phyloP scores from a whole-genome alignment of 2,113 vertebrate genomes.

The Symphodus melops region DNA sequence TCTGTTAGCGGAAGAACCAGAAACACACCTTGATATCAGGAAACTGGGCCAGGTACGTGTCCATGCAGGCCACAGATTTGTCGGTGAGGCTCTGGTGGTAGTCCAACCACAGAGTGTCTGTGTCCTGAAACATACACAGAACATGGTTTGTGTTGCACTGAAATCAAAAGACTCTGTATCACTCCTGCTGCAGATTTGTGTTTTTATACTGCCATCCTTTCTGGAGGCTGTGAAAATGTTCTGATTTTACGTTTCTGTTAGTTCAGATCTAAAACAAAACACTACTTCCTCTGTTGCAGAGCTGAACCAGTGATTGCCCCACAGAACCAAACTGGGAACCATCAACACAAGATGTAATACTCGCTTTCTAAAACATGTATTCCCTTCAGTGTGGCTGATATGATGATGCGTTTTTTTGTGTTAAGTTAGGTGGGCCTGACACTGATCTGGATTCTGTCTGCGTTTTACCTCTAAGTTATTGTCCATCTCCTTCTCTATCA shows the following conservation, averaged over 20 bases:
- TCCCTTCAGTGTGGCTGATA: too few species aligned
- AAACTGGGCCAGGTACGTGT: slow-evolving; percentile 93
- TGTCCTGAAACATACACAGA: slow-evolving; percentile 85
- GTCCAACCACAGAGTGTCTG: slow-evolving; percentile 93
- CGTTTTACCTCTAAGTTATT: slow-evolving; percentile 81
- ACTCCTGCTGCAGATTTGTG: too few species aligned
- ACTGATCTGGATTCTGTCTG: background rate
- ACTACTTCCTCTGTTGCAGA: slow-evolving; percentile 6
- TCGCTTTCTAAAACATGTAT: too few species aligned
- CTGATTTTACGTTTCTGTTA: too few species aligned
- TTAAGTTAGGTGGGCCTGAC: too few species aligned
- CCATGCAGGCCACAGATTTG: slow-evolving; percentile 89
- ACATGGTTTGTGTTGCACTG: background rate
- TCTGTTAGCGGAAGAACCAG: background rate
- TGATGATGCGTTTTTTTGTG: too few species aligned
- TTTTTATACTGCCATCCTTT: too few species aligned
- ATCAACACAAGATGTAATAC: too few species aligned
- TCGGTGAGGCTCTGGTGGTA: slow-evolving; percentile 95
- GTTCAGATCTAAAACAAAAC: too few species aligned
- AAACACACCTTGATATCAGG: slow-evolving; percentile 93
- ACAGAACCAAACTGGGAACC: background rate
- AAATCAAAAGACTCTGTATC: too few species aligned
- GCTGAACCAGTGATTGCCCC: slow-evolving; percentile 24
- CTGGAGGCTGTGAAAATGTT: too few species aligned
- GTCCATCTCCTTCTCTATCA: slow-evolving; percentile 84